Conservation (phyloP, 2,888 invertebrate genomes). For the Ecliptopera silaceata region DNA sequence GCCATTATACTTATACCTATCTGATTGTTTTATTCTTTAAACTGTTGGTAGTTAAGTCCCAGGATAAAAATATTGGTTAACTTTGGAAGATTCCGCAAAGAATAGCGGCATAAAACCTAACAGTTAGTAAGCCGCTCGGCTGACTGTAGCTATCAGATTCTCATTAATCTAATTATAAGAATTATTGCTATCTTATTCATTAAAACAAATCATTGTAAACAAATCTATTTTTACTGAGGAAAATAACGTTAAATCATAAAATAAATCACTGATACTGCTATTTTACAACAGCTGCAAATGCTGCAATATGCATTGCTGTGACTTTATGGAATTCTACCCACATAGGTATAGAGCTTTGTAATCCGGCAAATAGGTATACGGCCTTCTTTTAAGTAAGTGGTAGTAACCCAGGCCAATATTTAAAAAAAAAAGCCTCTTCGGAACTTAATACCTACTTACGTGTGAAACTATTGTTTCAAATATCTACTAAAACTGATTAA, state of each 20-base stretch:
- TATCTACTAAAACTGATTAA: too few relatives aligned
- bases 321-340: too few relatives aligned
- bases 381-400: too few relatives aligned
- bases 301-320: too few relatives aligned
- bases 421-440: too few relatives aligned
- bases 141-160: slow-evolving; percentile 19
- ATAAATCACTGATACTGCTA: slow-evolving; percentile 20
- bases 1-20: too few relatives aligned
- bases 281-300: neutral
- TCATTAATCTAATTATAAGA: slow-evolving; percentile 28
- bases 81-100: slow-evolving; percentile 11
- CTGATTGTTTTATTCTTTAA: neutral
- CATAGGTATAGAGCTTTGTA: too few relatives aligned
- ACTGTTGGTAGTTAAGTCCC: neutral
- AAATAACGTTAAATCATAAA: slow-evolving; percentile 39
- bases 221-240: slow-evolving; percentile 37
- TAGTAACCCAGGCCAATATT: too few relatives aligned
- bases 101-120: slow-evolving; percentile 24
- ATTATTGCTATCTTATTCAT: slow-evolving; percentile 27
- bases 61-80: neutral
- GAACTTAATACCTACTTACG: too few relatives aligned
- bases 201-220: slow-evolving; percentile 29
- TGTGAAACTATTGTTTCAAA: too few relatives aligned
- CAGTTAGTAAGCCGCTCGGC: slow-evolving; percentile 22
- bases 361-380: too few relatives aligned